A percentile compares a stretch with the other conserved stretches of the same genome.
Evolutionary conservation across 2,888 invertebrate genomes (phyloP).

Genomic region (Rhamphomyia laevipes): DNA sequence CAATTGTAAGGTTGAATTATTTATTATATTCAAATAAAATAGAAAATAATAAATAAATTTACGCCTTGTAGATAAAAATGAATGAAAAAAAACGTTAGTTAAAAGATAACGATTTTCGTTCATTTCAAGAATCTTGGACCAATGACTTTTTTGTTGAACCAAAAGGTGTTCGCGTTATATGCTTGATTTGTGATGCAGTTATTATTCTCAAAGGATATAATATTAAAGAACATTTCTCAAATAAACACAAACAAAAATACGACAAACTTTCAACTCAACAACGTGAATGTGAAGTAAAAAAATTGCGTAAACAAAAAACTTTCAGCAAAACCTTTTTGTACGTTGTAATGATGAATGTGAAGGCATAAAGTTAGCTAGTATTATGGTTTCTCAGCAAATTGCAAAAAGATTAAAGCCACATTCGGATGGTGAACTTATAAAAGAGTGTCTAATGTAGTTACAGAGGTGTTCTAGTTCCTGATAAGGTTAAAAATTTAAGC

Average conservation of each 20-base stretch:
- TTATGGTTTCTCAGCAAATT: neutral
- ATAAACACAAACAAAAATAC: neutral
- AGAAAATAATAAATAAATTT: neutral
- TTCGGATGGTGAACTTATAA: neutral
- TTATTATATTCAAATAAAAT: neutral
- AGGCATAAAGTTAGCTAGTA: neutral
- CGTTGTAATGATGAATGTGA: neutral
- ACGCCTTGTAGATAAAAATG: neutral
- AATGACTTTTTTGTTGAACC: too few relatives aligned
- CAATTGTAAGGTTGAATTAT: neutral
- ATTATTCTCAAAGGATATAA: constrained; percentile 1
- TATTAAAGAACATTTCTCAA: neutral
- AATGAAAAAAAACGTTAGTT: neutral
- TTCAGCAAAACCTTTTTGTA: neutral
- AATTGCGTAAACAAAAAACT: neutral
- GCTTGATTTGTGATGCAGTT: constrained; percentile 3
- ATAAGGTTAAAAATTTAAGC: neutral
- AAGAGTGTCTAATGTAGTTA: neutral
- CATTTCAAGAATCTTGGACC: constrained; percentile 1
- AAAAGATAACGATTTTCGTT: neutral
- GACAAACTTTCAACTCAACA: neutral
- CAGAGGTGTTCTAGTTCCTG: constrained; percentile 1
- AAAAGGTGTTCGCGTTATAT: neutral
- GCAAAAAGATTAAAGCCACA: neutral
- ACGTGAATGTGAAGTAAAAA: neutral